A percentile compares a stretch with the other conserved stretches of the same genome.
These are phyloP conservation scores for Gymnocephalus cernua DNA, from an alignment of 2,113 vertebrate species.

Conservation along the genomic window DNA sequence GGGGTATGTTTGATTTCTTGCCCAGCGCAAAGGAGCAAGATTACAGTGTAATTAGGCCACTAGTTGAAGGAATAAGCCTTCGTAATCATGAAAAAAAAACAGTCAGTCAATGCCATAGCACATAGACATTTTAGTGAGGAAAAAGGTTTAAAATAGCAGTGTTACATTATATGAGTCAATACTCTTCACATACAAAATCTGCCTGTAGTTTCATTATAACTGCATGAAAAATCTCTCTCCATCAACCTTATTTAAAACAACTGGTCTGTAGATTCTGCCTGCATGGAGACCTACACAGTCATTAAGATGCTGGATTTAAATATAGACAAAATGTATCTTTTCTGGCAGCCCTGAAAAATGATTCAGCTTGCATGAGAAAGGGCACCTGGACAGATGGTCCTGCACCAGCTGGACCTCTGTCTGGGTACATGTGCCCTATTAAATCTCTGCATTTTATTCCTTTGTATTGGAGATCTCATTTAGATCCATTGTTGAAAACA, in stretches of 20 bases:
- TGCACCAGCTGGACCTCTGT: conserved; percentile 28
- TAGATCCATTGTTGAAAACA: conserved; percentile 19
- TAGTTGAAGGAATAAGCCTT: conserved; percentile 48
- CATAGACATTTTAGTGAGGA: neutral
- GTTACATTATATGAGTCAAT: conserved; percentile 19
- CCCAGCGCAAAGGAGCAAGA: conserved; percentile 58
- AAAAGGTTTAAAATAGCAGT: conserved; percentile 25
- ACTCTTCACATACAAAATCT: neutral
- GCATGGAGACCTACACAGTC: conserved; percentile 8
- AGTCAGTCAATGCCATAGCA: conserved; percentile 47
- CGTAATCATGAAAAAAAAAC: conserved; percentile 56
- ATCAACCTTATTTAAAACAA: conserved; percentile 29
- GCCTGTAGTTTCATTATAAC: conserved; percentile 24
- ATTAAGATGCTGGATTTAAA: conserved; percentile 27
- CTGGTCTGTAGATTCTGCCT: conserved; percentile 9
- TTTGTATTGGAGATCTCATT: conserved; percentile 11
- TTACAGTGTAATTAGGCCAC: conserved; percentile 66
- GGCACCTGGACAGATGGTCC: conserved; percentile 45
- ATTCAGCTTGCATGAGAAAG: conserved; percentile 31
- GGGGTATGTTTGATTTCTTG: conserved; percentile 67
- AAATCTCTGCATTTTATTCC: conserved; percentile 12
- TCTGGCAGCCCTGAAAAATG: conserved; percentile 20
- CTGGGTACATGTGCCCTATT: conserved; percentile 27
- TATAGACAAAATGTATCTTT: conserved; percentile 25
- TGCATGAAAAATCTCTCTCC: conserved; percentile 15